A percentile compares a stretch with the other conserved stretches of the same genome.
phyloP scores from a whole-genome alignment of 2,888 invertebrate species.

The Mythimna loreyi region DNA sequence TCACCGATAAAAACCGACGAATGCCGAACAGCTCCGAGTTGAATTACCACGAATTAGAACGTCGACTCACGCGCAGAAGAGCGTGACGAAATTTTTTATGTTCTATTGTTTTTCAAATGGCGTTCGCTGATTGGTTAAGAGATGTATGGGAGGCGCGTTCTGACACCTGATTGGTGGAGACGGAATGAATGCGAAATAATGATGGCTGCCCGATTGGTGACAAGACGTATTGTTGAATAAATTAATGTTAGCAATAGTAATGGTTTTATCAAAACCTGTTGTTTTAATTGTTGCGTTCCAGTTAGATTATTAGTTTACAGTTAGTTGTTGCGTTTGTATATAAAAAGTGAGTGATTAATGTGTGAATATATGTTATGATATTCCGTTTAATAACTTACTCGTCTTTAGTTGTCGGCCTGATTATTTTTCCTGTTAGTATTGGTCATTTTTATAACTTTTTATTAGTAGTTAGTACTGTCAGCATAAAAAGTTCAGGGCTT shows the following conservation, averaged over 20 bases:
- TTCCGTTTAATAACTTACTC: conserved; percentile 36
- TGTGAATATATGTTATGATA: conserved; percentile 34
- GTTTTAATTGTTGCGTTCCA: conserved; percentile 68
- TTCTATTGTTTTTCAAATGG: conserved; percentile 90
- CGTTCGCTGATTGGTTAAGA: conserved; percentile 78
- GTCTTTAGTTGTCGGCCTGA: conserved; percentile 31
- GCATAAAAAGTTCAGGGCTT: background rate
- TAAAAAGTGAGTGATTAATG: conserved; percentile 56
- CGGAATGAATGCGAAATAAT: conserved; percentile 86
- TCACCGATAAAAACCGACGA: conserved; percentile 62
- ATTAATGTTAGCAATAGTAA: conserved; percentile 74
- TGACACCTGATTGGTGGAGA: conserved; percentile 78
- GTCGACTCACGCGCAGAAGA: conserved; percentile 80
- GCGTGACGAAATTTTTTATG: conserved; percentile 89
- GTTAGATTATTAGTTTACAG: conserved; percentile 60
- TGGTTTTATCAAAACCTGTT: conserved; percentile 71
- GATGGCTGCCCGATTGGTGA: conserved; percentile 86
- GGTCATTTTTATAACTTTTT: conserved; percentile 4
- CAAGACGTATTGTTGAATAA: conserved; percentile 86
- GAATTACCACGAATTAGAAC: conserved; percentile 79
- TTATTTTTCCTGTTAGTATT: conserved; percentile 37
- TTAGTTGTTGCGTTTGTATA: conserved; percentile 46
- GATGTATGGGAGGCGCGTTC: conserved; percentile 81
- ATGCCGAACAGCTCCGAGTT: conserved; percentile 60
- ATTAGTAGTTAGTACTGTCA: background rate